Base-by-base conservation (phyloP, 2,797 vertebrate genomes). In the Hypotaenidia philippensis region DNA sequence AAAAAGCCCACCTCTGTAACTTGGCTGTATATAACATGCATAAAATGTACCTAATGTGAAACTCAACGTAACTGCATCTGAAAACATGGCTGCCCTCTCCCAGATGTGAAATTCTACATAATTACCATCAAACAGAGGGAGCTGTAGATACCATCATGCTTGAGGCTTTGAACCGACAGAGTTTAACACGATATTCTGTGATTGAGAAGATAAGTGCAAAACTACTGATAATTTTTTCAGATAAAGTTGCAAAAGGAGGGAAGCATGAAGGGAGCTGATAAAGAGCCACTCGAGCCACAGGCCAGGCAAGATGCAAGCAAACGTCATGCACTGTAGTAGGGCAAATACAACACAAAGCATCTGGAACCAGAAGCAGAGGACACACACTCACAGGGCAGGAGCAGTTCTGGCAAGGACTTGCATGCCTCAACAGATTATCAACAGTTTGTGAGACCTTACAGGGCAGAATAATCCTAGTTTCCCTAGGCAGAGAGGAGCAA, bases 301-400 rank as follows among this genome's bases (percentile, higher is more conserved):
- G 31, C 50, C 36, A 63, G 70, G 38, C 56, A 56, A 66, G 44
- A 27, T 15, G 9, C 2, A 57, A 49, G 36, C 19, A 72, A 72
- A 70, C 10, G 41, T 44, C 44, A 60, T 5, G 9, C n/a, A 18
- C 5, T 38, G 31, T 5, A 64, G 14, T 13, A 87, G 0, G 0
- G 63, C 31, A 72, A 45, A 61, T 22, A 38, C 71, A 86, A 16
- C 9, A 4, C 41, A 38, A 61, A 78, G 15, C 26, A 71, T n/a
- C 59, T 20, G 55, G 74, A 80, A 71, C 4, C 5, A 75, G 61
- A 70, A 90, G 64, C 20, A 80, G 68, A 68, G 7, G 23, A 82
- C 11, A 23, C 41, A 79, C 11, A 21, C 41, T 78, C 29, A 40
- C 8, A 75, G 41, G 20, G 31, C 79, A 90, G 7, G 13, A 72